These are phyloP conservation scores for Smittia sp. DNA, from an alignment of 2,888 invertebrate genomes.

Conservation along the genomic window DNA sequence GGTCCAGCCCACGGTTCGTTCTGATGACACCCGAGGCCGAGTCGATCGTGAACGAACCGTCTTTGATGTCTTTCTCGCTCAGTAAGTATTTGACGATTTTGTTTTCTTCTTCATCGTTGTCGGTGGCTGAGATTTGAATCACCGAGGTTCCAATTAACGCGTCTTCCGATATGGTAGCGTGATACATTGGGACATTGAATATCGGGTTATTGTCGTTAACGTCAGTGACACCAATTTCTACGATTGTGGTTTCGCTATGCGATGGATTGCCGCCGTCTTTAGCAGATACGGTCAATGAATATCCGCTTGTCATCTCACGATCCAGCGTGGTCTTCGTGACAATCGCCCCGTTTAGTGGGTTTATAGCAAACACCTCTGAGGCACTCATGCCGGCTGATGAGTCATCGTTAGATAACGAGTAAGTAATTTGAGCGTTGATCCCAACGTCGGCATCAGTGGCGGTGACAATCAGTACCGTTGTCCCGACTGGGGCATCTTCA, in stretches of 20 bases:
- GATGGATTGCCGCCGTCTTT: slow-evolving; percentile 89
- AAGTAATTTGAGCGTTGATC: slow-evolving; percentile 85
- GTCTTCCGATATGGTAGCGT: slow-evolving; percentile 81
- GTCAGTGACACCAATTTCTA: slow-evolving; percentile 92
- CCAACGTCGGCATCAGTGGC: slow-evolving; percentile 95
- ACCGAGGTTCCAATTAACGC: slow-evolving; percentile 78
- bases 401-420: slow-evolving; percentile 67
- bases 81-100: slow-evolving; percentile 80
- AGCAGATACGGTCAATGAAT: slow-evolving; percentile 87
- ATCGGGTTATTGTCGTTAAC: slow-evolving; percentile 93
- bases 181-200: slow-evolving; percentile 79
- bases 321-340: slow-evolving; percentile 82
- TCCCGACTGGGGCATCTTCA: slow-evolving; percentile 89
- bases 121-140: slow-evolving; percentile 74
- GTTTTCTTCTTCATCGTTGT: slow-evolving; percentile 83
- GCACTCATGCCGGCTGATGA: slow-evolving; percentile 58
- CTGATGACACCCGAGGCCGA: slow-evolving; percentile 87
- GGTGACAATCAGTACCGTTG: slow-evolving; percentile 86
- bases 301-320: slow-evolving; percentile 76
- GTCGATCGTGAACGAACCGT: slow-evolving; percentile 90
- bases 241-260: slow-evolving; percentile 88
- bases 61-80: slow-evolving; percentile 70
- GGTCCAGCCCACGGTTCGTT: slow-evolving; percentile 83
- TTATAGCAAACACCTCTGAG: slow-evolving; percentile 78
- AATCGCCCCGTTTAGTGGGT: slow-evolving; percentile 90